Conservation (phyloP, 2,797 vertebrate species). For the Podarcis lilfordi region DNA sequence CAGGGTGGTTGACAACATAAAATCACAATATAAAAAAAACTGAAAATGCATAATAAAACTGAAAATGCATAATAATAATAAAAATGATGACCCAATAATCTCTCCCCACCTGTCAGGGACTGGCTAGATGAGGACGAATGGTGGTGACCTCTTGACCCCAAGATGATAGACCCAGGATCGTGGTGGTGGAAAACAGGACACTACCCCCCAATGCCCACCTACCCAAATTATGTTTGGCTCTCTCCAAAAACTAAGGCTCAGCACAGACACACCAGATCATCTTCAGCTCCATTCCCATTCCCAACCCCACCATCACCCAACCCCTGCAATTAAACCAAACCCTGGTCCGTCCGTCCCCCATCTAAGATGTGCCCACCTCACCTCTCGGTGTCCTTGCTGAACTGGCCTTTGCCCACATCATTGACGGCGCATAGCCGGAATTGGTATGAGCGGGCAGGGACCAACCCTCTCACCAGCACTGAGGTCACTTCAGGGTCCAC, state of each 20-base stretch:
- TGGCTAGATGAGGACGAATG: too few species aligned
- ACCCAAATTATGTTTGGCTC: not conserved
- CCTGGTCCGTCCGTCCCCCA: rapidly evolving
- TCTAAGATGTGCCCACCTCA: constrained; percentile 69
- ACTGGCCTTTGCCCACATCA: constrained; percentile 94
- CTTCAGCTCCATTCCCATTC: not conserved
- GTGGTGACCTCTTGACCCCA: too few species aligned
- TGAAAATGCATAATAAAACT: too few species aligned
- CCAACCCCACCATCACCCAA: rapidly evolving
- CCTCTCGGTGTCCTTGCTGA: constrained; percentile 96
- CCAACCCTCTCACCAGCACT: constrained; percentile 87
- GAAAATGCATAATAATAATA: too few species aligned
- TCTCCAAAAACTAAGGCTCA: not conserved
- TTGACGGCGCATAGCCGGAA: constrained; percentile 95
- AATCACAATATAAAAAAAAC: too few species aligned
- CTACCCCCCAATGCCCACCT: not conserved
- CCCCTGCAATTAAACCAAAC: rapidly evolving
- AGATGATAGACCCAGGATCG: too few species aligned
- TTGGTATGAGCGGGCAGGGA: constrained; percentile 94
- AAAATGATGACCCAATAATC: too few species aligned
- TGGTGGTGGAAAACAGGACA: too few species aligned
- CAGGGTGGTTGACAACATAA: too few species aligned
- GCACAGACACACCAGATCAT: not conserved
- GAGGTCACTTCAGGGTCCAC: constrained; percentile 87
- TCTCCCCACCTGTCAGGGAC: too few species aligned